Evolutionary conservation across 2,113 vertebrate species (phyloP).

Genomic region (Eubucco bourcierii): DNA sequence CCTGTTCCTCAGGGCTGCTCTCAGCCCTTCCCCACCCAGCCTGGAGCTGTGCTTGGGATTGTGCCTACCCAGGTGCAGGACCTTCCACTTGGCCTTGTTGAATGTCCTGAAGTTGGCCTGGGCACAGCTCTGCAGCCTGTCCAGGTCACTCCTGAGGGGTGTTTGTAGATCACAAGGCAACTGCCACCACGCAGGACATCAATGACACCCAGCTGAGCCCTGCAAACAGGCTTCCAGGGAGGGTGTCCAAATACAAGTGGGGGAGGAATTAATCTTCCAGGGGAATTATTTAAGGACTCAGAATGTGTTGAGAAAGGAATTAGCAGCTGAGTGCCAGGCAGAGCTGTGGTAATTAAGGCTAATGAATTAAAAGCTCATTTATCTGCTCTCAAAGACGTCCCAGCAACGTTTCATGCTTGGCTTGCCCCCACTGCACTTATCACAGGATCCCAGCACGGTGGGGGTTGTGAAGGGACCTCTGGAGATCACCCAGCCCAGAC

Average conservation of each 20-base stretch:
- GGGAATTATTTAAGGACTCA: conserved; percentile 61
- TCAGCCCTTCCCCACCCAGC: too few species aligned
- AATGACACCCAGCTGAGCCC: conserved; percentile 34
- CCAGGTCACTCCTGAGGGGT: background rate
- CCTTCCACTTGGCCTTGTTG: too few species aligned
- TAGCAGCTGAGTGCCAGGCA: conserved; percentile 18
- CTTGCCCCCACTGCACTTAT: background rate
- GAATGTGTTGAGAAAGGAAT: conserved; percentile 61
- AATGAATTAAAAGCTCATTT: conserved; percentile 58
- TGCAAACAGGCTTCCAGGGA: conserved; percentile 39
- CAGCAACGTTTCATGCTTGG: background rate
- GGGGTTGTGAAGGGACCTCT: too few species aligned
- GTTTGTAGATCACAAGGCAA: too few species aligned
- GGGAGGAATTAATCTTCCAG: background rate
- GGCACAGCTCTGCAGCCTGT: too few species aligned
- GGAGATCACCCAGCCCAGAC: too few species aligned
- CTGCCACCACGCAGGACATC: background rate
- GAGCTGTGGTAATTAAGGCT: conserved; percentile 53
- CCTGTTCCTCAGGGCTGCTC: too few species aligned
- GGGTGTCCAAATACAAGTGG: background rate
- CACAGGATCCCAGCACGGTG: too few species aligned
- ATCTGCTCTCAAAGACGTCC: background rate
- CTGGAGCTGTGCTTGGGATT: too few species aligned
- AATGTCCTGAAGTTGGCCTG: too few species aligned
- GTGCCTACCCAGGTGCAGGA: too few species aligned